Base-by-base conservation (phyloP, 2,888 invertebrate species). In the Ametastegia equiseti region DNA sequence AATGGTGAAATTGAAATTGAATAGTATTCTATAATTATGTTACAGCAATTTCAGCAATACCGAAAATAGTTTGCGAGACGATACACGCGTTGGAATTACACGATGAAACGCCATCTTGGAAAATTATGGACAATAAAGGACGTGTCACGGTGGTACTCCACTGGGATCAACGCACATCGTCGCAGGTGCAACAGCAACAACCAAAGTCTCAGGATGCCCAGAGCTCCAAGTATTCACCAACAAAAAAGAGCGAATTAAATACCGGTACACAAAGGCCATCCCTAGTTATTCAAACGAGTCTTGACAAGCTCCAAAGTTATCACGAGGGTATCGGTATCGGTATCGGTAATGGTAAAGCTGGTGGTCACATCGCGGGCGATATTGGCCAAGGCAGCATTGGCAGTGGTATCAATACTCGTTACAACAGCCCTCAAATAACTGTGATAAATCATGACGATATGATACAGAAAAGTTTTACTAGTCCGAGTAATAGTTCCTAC, bases 91-190 rank as follows among this genome's bases (percentile, higher is more conserved):
- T 98, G 94, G 97, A 98, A 93, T 94, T 98, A 92, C 97, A 97
- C 94, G 97, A 97, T 96, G 97, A 98, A 93, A 97, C 97, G 92
- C 98, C 98, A 92, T 97, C 97, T 93, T 98, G 98, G 98, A 98
- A 98, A 94, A 98, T 98, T 94, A 98, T 98, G 97, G 98, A 98
- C 95, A 97, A 97, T 95, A 97, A 97, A 94, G 98, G 98, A 92
- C 96, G 97, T 92, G 97, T 98, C 94, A 98, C 98, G 91, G 97
- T 98, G 94, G 98, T 98, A 92, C 94, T 98, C 92, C 97, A 98
- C 93, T 98, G 98, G 98, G 98, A 98, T 94, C 97, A 97, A 94
- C 95, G 97, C 88, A 88, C 96, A 94, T 92, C 94, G 94, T 89
- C 93, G 94, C 87, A 88, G 89, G 93, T 86, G 88, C 92, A 92